Base-by-base conservation (phyloP, 1,140 invertebrate genomes). In the Bombus balteatus region DNA sequence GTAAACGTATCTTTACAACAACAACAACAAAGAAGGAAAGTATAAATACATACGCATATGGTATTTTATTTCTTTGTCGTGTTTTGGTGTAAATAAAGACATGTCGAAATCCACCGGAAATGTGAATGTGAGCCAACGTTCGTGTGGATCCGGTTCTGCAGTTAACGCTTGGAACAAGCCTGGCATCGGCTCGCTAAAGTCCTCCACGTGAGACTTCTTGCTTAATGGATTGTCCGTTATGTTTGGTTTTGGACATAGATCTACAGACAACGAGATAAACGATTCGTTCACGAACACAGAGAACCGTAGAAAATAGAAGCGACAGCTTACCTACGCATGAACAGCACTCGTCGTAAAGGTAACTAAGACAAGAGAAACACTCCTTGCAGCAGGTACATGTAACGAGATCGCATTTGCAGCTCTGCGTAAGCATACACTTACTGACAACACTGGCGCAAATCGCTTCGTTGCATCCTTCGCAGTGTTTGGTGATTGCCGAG, bases 371-470 rank as follows among this genome's bases (percentile, higher is more conserved):
- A 88, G 97, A 97, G 88, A 97, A 98, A 92, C 99, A 99, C 91
- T 99, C 98, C 92, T 98, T 98, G 95, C 98, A 99, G 92, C 99
- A 99, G 37, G 98, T 97, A 93, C 98, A 98, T 89, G 97, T 97
- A 86, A 94, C 94, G 89, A 98, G 95, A 93, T 99, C 98, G 95
- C 98, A 99, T 94, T 99, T 99, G 95, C 99, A 99, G 41, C 98
- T 98, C 92, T 99, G 98, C 28, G 98, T 99, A 59, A 99, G 96
- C 97, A 99, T 98, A 93, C 98, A 99, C 95, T 99, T 99, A 93
- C 98, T 99, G 9, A 99, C 99, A 41, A 99, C 97, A 92, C 98
- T 98, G 2, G 97, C 98, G 95, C 98, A 99, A 79, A 99, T 97
- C 25, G 98, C 98, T 95, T 99, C 98, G 94, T 99, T 98, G 94